A percentile compares a stretch with the other conserved stretches of the same genome.
phyloP scores from a whole-genome alignment of 2,797 vertebrate species.

The Sardinella longiceps region DNA sequence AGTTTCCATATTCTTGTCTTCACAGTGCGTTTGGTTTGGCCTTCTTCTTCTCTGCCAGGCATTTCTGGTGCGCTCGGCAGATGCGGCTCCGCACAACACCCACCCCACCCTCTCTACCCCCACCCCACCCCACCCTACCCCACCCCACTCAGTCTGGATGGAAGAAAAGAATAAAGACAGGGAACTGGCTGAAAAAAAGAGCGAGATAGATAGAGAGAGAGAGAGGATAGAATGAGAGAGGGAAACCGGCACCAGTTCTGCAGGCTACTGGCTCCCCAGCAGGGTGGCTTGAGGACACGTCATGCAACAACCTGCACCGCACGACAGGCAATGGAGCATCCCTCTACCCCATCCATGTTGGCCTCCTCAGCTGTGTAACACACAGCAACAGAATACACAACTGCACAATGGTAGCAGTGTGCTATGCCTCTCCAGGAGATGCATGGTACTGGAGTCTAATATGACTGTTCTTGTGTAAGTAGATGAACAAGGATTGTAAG shows the following conservation, averaged over 20 bases:
- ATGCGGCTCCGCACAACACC: constrained; percentile 43
- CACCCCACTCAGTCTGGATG: not conserved
- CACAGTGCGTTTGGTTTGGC: constrained; percentile 73
- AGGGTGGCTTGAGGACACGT: constrained; percentile 63
- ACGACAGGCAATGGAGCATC: constrained; percentile 29
- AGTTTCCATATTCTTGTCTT: constrained; percentile 82
- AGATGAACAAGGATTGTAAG: no score
- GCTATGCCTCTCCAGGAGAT: not conserved
- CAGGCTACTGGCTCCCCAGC: constrained; percentile 60
- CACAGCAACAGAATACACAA: no score
- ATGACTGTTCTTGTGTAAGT: not conserved
- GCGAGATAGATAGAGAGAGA: not conserved
- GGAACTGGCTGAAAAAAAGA: not conserved
- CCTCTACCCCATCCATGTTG: no score
- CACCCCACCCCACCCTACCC: not conserved
- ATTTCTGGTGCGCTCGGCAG: constrained; percentile 65
- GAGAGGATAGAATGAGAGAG: constrained; percentile 29
- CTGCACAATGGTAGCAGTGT: not conserved
- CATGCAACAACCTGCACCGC: constrained; percentile 63
- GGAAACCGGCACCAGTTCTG: constrained; percentile 61
- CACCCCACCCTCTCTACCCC: not conserved
- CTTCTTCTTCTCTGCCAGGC: constrained; percentile 66
- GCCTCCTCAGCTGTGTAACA: not conserved
- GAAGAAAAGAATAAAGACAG: constrained; percentile 29
- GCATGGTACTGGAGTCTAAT: constrained; percentile 19